Evolutionary conservation across 1,140 invertebrate genomes (phyloP).

Genomic region (Bombus polaris): DNA sequence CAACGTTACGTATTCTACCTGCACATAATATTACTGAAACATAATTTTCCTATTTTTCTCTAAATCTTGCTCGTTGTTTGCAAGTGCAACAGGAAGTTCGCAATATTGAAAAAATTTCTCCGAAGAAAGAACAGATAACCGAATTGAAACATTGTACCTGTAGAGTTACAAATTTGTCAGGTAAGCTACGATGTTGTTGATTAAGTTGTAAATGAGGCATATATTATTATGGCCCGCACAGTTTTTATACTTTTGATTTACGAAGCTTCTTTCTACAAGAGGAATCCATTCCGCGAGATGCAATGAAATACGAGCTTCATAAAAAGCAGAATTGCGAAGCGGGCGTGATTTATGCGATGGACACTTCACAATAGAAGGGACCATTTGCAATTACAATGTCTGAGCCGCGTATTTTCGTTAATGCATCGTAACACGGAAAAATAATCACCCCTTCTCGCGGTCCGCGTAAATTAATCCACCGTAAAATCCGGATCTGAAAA

Average conservation of each 20-base stretch:
- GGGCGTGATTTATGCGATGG: conserved; percentile 39
- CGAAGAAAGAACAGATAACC: neutral
- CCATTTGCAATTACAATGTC: conserved; percentile 47
- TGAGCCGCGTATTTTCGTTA: conserved; percentile 36
- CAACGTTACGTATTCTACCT: neutral
- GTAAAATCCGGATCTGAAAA: neutral
- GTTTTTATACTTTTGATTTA: conserved; percentile 43
- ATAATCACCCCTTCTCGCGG: neutral
- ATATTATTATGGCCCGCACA: neutral
- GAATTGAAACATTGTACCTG: neutral
- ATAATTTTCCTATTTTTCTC: neutral
- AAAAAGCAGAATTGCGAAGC: conserved; percentile 45
- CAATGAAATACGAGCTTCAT: conserved; percentile 46
- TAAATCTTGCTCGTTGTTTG: neutral
- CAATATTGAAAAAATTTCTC: neutral
- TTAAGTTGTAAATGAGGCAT: conserved; percentile 35
- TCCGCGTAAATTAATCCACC: conserved; percentile 18
- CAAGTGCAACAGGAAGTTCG: no score
- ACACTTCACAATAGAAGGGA: conserved; percentile 42
- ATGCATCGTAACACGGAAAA: conserved; percentile 21
- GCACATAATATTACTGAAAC: neutral
- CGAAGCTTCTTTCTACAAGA: conserved; percentile 31
- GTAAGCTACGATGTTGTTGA: neutral
- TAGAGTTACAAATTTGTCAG: neutral
- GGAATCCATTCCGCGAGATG: conserved; percentile 32